Evolutionary conservation across 2,888 invertebrate species (phyloP).

Genomic region (Chironomus tentans): DNA sequence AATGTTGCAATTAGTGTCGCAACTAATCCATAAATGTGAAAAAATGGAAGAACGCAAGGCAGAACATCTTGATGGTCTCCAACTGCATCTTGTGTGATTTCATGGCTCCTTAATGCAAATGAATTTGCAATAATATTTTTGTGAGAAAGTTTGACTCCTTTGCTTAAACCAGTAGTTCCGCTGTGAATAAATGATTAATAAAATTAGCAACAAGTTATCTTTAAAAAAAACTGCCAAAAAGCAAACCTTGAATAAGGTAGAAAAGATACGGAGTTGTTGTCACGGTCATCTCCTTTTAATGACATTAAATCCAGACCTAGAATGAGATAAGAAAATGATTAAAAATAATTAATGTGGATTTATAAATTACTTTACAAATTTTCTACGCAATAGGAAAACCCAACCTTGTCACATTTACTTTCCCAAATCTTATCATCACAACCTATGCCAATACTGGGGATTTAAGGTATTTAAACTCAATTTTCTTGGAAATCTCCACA

Average conservation of each 20-base stretch:
- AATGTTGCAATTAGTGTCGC: slow-evolving; percentile 51
- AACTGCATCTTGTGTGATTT: slow-evolving; percentile 29
- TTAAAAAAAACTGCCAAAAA: background rate
- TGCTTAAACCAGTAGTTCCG: slow-evolving; percentile 69
- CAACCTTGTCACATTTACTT: background rate
- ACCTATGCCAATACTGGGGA: background rate
- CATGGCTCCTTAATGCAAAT: slow-evolving; percentile 37
- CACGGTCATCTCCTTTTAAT: slow-evolving; percentile 42
- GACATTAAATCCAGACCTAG: slow-evolving; percentile 43
- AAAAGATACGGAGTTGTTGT: slow-evolving; percentile 51
- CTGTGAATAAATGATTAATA: background rate
- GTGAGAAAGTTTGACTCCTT: slow-evolving; percentile 62
- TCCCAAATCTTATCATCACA: background rate
- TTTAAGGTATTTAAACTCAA: background rate
- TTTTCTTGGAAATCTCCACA: too few species aligned
- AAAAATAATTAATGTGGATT: background rate
- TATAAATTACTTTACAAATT: background rate
- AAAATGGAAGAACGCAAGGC: slow-evolving; percentile 67
- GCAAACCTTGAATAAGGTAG: slow-evolving; percentile 59
- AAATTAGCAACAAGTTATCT: background rate
- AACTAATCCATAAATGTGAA: slow-evolving; percentile 70
- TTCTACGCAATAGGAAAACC: background rate
- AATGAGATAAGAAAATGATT: background rate
- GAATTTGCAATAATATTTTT: slow-evolving; percentile 38
- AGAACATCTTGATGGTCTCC: slow-evolving; percentile 51